Base-by-base conservation (phyloP, 2,888 invertebrate species). In the Polietes domitor region DNA sequence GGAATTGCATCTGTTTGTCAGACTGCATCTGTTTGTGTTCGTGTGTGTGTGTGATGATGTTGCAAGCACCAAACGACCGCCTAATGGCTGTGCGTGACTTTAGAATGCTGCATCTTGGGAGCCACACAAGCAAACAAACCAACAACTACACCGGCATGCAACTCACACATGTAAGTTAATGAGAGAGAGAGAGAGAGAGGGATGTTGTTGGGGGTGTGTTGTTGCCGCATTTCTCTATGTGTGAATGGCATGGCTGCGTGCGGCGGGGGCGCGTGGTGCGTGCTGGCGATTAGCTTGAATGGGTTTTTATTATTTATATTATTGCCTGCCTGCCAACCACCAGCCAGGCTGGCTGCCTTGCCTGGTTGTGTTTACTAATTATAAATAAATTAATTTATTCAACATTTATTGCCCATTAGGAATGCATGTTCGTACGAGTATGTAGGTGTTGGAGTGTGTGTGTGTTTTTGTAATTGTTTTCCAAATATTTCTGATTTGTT, bases 321-420 rank as follows among this genome's bases (percentile, higher is more conserved):
- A 63, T 32, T 63, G 17, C 32, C 47, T 58, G 58, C 0, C 24
- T 5, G 19, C n/a, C n/a, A n/a, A n/a, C n/a, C n/a, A n/a, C n/a
- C n/a, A n/a, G n/a, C n/a, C n/a, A n/a, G 0, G 24, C 55, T 12
- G 6, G 41, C 41, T 12, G 15, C 6, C 55, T 10, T 41, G 15
- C 41, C 12, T 12, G 41, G 6, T 71, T 55, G 61, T 83, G 83
- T 65, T 72, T 50, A 55, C 65, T 72, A 71, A 82, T 78, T 87
- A 86, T 88, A 87, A 88, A 89, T 88, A 89, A 88, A 87, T 88
- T 84, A 87, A 89, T 88, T 88, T 89, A 88, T 88, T 89, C 87
- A 88, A 83, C 87, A 87, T 88, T 88, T 88, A 89, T 89, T 89
- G 87, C 86, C 88, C 87, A 88, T 88, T 86, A 12, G 58, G 1